phyloP scores from a whole-genome alignment of 2,113 vertebrate genomes.

The Puntigrus tetrazona region DNA sequence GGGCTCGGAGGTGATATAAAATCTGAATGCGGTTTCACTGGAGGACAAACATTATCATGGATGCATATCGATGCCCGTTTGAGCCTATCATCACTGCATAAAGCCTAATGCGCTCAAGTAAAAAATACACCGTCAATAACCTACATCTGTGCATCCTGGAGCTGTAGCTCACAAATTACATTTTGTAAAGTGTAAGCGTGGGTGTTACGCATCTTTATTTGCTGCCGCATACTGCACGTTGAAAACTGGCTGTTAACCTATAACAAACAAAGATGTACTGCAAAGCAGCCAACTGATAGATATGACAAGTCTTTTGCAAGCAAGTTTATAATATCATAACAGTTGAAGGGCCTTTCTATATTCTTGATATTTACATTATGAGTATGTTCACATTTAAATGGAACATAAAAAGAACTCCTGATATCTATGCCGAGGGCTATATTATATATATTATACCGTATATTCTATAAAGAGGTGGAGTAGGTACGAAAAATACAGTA shows the following conservation, averaged over 20 bases:
- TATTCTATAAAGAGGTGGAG: background rate
- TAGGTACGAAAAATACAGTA: background rate
- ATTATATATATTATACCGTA: background rate
- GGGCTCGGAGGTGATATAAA: constrained; percentile 37
- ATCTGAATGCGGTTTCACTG: constrained; percentile 28
- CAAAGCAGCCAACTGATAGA: background rate
- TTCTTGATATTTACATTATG: background rate
- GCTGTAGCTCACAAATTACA: background rate
- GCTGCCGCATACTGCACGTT: background rate
- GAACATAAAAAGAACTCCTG: background rate
- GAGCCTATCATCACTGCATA: constrained; percentile 44
- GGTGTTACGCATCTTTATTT: constrained; percentile 11
- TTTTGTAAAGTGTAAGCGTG: background rate
- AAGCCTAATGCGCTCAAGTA: constrained; percentile 32
- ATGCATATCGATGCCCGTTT: constrained; percentile 33
- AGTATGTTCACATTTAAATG: background rate
- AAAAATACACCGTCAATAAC: constrained; percentile 18
- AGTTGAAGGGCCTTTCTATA: background rate
- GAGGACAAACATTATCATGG: constrained; percentile 48
- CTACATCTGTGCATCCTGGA: background rate
- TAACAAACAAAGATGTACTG: background rate
- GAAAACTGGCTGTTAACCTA: constrained; percentile 28
- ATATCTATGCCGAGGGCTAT: background rate
- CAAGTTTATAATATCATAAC: constrained; percentile 1
- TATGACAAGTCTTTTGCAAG: constrained; percentile 7